phyloP scores from a whole-genome alignment of 2,888 invertebrate species.

The Ceraclea dissimilis region DNA sequence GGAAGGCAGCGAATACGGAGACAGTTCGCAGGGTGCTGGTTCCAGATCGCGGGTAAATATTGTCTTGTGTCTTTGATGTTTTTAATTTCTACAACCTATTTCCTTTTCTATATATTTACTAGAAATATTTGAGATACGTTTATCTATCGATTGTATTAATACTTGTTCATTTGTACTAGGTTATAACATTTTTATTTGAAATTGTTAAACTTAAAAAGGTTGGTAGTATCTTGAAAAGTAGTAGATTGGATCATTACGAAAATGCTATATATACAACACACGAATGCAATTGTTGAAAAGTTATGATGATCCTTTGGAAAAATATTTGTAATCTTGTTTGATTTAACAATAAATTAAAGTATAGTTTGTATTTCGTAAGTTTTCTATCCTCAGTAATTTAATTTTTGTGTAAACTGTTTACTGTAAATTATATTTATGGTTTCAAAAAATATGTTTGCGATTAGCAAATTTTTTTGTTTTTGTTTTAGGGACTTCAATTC shows the following conservation, averaged over 20 bases:
- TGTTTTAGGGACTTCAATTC: too few relatives aligned
- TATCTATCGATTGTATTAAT: not conserved
- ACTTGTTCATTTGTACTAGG: not conserved
- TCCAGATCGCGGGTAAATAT: not conserved
- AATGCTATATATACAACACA: constrained; percentile 20
- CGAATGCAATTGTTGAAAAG: constrained; percentile 21
- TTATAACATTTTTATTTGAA: not conserved
- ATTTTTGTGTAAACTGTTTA: not conserved
- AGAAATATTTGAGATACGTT: not conserved
- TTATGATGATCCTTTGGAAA: constrained; percentile 4
- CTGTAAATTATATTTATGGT: not conserved
- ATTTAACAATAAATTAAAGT: not conserved
- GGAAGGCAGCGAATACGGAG: not conserved
- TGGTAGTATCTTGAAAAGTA: not conserved
- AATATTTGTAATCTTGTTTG: not conserved
- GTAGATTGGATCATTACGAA: constrained; percentile 14
- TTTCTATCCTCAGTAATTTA: too few relatives aligned
- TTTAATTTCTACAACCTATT: not conserved
- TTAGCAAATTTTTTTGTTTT: too few relatives aligned
- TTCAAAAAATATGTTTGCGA: too few relatives aligned
- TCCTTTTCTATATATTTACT: not conserved
- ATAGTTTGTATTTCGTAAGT: too few relatives aligned
- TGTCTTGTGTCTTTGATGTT: not conserved
- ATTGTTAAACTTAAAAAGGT: not conserved
- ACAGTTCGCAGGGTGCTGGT: not conserved